Evolutionary conservation across 2,113 vertebrate species (phyloP), one percentile per base, ranked within the genome.

Genomic region (Chunga burmeisteri): DNA sequence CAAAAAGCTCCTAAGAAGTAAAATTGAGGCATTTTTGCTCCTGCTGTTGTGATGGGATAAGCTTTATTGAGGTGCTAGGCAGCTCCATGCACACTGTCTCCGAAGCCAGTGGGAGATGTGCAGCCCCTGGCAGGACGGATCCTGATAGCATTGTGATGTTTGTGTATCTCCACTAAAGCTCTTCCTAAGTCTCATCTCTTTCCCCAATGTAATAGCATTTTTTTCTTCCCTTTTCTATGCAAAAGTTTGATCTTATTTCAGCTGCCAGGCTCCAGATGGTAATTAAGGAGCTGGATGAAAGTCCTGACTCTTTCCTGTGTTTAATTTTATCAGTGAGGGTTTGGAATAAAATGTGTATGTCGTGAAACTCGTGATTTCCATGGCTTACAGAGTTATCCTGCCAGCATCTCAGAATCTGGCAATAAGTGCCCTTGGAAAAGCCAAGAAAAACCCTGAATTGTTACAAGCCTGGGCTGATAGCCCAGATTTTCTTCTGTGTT

Each of bases 351-450:
- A 93, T 1, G 26, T 7, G 13, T 53, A 47, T 87, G 61, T 81
- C 89, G 29, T 77, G 88, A 55, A 95, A 91, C 63, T 92, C 34
- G 2, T 83, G 7, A 91, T 96, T 96, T 97, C 97, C 88, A 90
- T 86, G 96, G 94, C 68, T 96, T 94, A 86, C 61, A 84, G 81
- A 79, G 93, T 93, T 83, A 70, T 77, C 82, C 73, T 88, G 94
- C 95, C 96, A 96, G 68, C 47, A 86, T 89, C 85, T 87, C 30
- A 3, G 59, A 81, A 47, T 70, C 71, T 96, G 94, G 93, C 92
- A 91, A 26, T 40, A 75, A 66, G 15, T 2, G 3, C 19, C 46
- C 55, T 52, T 58, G 79, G 27, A 88, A 75, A 92, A 93, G 97
- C 96, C 96, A 96, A 93, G 44, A 94, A 95, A 96, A 94, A 62